These are phyloP conservation scores for Drosophila affinis DNA, from an alignment of 2,888 invertebrate genomes.

Conservation along the genomic window DNA sequence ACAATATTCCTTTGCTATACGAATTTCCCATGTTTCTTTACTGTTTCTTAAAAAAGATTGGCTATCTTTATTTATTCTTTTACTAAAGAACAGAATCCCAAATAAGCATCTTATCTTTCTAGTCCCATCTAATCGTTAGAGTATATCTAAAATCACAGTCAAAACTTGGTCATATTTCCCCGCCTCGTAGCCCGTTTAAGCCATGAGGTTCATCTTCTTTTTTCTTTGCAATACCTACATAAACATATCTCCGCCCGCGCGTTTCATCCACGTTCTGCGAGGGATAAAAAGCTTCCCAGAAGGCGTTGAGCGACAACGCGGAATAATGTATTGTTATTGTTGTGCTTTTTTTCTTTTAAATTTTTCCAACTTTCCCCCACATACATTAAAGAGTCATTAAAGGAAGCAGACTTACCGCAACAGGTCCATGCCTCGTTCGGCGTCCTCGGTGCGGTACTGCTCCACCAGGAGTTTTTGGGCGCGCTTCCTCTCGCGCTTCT, in stretches of 20 bases:
- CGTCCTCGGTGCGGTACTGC: conserved; percentile 80
- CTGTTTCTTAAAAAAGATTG: no score
- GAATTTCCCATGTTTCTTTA: no score
- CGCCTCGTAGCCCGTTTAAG: conserved; percentile 20
- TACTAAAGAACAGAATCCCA: no score
- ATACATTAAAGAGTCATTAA: conserved; percentile 11
- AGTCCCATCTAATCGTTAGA: not conserved
- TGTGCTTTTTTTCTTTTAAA: conserved; percentile 20
- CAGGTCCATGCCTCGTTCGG: conserved; percentile 81
- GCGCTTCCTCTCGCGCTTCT: conserved; percentile 65
- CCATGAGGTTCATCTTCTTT: conserved; percentile 26
- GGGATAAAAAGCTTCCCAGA: conserved; percentile 36
- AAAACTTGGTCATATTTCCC: not conserved
- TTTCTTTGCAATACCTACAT: no score
- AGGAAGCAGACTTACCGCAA: conserved; percentile 74
- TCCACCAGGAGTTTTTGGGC: conserved; percentile 77
- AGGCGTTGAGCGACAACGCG: conserved; percentile 38
- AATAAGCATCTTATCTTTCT: no score
- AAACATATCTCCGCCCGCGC: not conserved
- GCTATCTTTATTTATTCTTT: no score
- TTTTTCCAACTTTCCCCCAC: not conserved
- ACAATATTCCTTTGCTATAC: no score
- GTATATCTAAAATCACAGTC: not conserved
- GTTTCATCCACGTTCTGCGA: conserved; percentile 7
- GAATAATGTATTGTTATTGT: conserved; percentile 37